Conservation (phyloP, 2,888 invertebrate species). For the Hypercompe scribonia region DNA sequence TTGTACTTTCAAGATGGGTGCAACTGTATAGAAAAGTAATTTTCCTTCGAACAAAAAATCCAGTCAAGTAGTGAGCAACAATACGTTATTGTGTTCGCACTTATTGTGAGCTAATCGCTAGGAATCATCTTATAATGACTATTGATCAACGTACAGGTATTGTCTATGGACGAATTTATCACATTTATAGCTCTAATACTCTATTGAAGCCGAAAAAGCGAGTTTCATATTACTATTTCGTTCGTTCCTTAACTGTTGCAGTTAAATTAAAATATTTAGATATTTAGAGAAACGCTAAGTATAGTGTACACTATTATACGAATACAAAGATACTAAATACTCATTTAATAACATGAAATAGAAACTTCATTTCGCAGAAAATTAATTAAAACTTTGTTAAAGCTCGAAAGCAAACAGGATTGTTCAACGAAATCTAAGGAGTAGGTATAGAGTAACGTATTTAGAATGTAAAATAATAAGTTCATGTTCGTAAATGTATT, state of each 20-base stretch:
- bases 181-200: not conserved
- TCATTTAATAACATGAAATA: constrained; percentile 5
- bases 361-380: not conserved
- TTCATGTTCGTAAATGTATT: constrained; percentile 15
- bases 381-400: constrained; percentile 1
- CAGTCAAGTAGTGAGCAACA: not conserved
- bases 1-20: not conserved
- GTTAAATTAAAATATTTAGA: not conserved
- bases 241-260: not conserved
- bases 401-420: constrained; percentile 9
- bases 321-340: not conserved
- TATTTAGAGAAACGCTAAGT: not conserved
- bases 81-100: not conserved
- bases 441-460: constrained; percentile 5
- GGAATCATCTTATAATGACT: not conserved
- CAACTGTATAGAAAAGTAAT: not conserved
- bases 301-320: not conserved
- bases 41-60: not conserved
- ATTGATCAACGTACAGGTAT: not conserved
- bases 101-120: not conserved
- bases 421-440: constrained; percentile 8
- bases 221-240: not conserved
- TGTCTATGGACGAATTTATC: not conserved
- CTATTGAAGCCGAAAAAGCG: not conserved
- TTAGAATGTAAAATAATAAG: constrained; percentile 18